Evolutionary conservation across 2,113 vertebrate species (phyloP).

Genomic region (Clarias magur): DNA sequence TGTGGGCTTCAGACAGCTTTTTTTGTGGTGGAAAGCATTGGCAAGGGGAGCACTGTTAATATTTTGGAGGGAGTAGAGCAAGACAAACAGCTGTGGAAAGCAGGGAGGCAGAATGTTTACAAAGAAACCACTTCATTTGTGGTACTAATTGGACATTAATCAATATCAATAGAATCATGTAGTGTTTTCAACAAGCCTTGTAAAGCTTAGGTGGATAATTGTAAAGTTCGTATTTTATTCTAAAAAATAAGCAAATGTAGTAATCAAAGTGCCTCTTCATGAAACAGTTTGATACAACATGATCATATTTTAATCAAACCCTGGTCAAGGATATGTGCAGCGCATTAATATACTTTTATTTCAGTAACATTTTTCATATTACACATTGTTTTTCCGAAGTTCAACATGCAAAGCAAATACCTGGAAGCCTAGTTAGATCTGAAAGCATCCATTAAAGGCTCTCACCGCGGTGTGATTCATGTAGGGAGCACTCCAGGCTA

Average conservation of each 20-base stretch:
- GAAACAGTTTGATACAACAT: background rate
- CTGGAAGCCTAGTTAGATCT: background rate
- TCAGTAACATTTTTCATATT: background rate
- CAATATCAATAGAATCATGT: slow-evolving; percentile 24
- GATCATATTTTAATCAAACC: background rate
- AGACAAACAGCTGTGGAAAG: slow-evolving; percentile 41
- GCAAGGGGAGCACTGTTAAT: slow-evolving; percentile 28
- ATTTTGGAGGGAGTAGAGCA: slow-evolving; percentile 11
- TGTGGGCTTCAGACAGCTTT: slow-evolving; percentile 31
- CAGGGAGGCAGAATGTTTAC: slow-evolving; percentile 33
- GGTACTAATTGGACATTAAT: slow-evolving; percentile 33
- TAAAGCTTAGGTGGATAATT: background rate
- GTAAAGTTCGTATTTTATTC: background rate
- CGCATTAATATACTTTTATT: background rate
- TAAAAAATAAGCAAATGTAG: background rate
- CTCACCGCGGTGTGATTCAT: slow-evolving; percentile 27
- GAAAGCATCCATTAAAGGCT: background rate
- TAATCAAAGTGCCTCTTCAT: background rate
- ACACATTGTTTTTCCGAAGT: background rate
- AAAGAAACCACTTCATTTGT: slow-evolving; percentile 33
- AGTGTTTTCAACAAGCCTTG: background rate
- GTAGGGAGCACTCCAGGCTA: slow-evolving; percentile 1
- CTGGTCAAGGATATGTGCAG: background rate
- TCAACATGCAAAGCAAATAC: slow-evolving; percentile 4
- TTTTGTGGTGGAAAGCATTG: slow-evolving; percentile 11